These are phyloP conservation scores for Procambarus clarkii DNA, from an alignment of 1,140 invertebrate genomes.

Conservation along the genomic window DNA sequence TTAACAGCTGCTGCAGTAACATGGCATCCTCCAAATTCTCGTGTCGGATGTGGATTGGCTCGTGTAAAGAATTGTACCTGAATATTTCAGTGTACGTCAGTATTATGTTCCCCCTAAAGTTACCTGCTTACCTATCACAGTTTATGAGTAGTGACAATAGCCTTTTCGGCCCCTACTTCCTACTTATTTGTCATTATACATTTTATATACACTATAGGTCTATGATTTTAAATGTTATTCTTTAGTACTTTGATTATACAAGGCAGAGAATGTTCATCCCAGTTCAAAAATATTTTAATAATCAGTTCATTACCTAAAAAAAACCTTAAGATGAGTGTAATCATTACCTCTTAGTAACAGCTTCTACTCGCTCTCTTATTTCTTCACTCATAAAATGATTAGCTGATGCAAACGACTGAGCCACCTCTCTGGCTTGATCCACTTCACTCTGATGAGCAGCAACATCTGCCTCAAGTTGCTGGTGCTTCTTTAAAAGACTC, in stretches of 20 bases:
- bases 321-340: neutral
- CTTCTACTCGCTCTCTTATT: slow-evolving; percentile 84
- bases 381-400: slow-evolving; percentile 91
- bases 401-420: slow-evolving; percentile 83
- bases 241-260: too few species aligned
- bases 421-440: slow-evolving; percentile 80
- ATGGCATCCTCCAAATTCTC: slow-evolving; percentile 93
- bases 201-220: too few species aligned
- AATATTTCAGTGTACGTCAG: neutral
- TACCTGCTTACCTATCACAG: too few species aligned
- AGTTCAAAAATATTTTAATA: too few species aligned
- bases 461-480: slow-evolving; percentile 88
- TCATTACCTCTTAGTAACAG: slow-evolving; percentile 81
- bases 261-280: too few species aligned
- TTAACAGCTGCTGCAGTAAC: slow-evolving; percentile 84
- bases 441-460: slow-evolving; percentile 80
- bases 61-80: slow-evolving; percentile 88
- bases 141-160: too few species aligned
- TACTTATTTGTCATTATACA: too few species aligned
- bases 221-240: too few species aligned
- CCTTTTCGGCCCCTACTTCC: too few species aligned
- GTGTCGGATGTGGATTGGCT: slow-evolving; percentile 91
- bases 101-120: too few species aligned
- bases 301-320: neutral
- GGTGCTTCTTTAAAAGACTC: slow-evolving; percentile 87